A percentile compares a stretch with the other conserved stretches of the same genome.
Evolutionary conservation across 2,888 invertebrate species (phyloP).

Genomic region (Acanthosepion esculentum): DNA sequence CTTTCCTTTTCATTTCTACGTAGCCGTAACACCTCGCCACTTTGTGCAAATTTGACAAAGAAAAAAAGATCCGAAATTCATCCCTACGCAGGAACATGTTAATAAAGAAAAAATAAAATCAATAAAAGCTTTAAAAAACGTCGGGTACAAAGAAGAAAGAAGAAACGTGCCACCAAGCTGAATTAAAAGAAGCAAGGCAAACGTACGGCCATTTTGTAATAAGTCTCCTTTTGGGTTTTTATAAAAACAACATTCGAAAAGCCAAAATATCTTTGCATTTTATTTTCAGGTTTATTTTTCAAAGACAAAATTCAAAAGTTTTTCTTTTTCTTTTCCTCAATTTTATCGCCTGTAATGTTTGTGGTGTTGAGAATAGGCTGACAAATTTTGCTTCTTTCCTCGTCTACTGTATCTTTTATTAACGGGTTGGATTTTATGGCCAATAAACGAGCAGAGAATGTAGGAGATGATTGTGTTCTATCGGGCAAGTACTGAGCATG

Average conservation of each 20-base stretch:
- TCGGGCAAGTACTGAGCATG: neutral
- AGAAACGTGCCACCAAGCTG: neutral
- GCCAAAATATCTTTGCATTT: neutral
- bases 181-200: no score
- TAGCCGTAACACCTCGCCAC: neutral
- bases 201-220: neutral
- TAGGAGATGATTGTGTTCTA: neutral
- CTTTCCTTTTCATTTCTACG: neutral
- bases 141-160: neutral
- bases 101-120: neutral
- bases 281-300: neutral
- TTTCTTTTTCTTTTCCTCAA: neutral
- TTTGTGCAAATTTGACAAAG: neutral
- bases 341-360: neutral
- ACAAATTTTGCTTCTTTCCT: neutral
- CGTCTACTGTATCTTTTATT: neutral
- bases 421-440: conserved; percentile 11
- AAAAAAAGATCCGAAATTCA: neutral
- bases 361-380: neutral
- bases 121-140: neutral
- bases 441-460: neutral
- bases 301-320: neutral
- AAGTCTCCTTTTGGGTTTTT: neutral
- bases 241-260: neutral
- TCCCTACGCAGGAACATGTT: neutral